These are phyloP conservation scores for Phrynocephalus versicolor DNA, from an alignment of 2,113 vertebrate species.

Conservation along the genomic window DNA sequence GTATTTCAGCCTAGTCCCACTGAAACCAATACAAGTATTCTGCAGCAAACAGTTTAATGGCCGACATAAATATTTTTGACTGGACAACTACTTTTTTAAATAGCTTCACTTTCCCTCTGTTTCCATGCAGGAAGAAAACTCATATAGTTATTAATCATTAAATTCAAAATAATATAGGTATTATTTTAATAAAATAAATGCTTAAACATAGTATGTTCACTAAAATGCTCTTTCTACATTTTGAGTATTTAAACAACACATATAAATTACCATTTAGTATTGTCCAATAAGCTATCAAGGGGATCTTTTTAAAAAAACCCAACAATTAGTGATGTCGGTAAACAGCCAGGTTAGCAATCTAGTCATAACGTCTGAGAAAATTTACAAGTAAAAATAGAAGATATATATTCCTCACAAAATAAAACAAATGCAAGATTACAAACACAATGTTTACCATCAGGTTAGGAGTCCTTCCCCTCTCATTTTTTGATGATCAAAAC, in stretches of 20 bases:
- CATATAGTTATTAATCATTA: slow-evolving; percentile 73
- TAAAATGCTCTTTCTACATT: slow-evolving; percentile 73
- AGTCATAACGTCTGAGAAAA: slow-evolving; percentile 78
- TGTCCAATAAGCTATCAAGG: slow-evolving; percentile 75
- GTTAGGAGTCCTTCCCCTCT: slow-evolving; percentile 59
- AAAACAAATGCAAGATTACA: slow-evolving; percentile 76
- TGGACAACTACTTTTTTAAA: slow-evolving; percentile 78
- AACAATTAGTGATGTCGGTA: slow-evolving; percentile 75
- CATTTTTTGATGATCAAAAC: slow-evolving; percentile 74
- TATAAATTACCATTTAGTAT: slow-evolving; percentile 80
- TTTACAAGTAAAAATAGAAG: slow-evolving; percentile 78
- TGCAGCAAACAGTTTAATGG: not conserved
- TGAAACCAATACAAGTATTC: not conserved
- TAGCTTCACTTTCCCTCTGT: slow-evolving; percentile 76
- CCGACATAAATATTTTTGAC: slow-evolving; percentile 60
- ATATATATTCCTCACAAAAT: slow-evolving; percentile 75
- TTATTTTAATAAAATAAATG: slow-evolving; percentile 75
- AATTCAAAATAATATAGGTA: slow-evolving; percentile 76
- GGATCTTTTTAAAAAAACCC: slow-evolving; percentile 71
- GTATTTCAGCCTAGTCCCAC: not conserved
- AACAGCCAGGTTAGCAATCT: slow-evolving; percentile 81
- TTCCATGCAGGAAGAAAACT: slow-evolving; percentile 72
- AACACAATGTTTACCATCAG: slow-evolving; percentile 77
- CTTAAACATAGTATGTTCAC: slow-evolving; percentile 71
- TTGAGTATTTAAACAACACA: slow-evolving; percentile 79